Base-by-base conservation (phyloP, 2,113 vertebrate species). In the Empidonax traillii region DNA sequence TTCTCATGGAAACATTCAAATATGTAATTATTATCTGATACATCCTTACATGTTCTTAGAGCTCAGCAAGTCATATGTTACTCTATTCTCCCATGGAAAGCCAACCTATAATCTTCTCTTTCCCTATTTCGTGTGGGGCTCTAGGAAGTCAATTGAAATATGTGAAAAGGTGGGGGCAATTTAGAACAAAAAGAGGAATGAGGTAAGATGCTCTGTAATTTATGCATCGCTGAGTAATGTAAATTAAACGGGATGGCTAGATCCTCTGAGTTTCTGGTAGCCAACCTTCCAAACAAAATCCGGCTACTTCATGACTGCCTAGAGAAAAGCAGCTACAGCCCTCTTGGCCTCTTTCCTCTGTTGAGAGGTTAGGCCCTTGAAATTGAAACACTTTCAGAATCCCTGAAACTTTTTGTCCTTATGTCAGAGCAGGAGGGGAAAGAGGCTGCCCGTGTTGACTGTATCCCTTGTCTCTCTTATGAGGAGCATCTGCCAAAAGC, bases 1-100 rank as follows among this genome's bases (percentile, higher is more conserved):
- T 78, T 94, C 82, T 93, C 76, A 77, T 47, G 39, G 33, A 88
- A 88, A 91, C 91, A 85, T 81, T 78, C 15, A 59, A 78, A 81
- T 74, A 67, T 3, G 24, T 1, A 3, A n/a, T 69, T 49, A 69
- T 62, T 53, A 53, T 76, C 47, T 72, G 83, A 56, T 84, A 59
- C 3, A 74, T 83, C 55, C 43, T 76, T 71, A 93, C 87, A 82
- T 66, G 85, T 93, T 85, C 77, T 81, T 35, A 35, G 56, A 76
- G 49, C 75, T 95, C 3, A 0, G 28, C 49, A 80, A 56, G 17
- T 56, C 85, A 35, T n/a, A 15, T 20, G 44, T 75, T 41, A 30
- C 17, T 47, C 16, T 3, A 3, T 30, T 78, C 39, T 35, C 39
- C 33, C 44, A 43, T 71, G 76, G 68, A 80, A 90, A 94, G 44